These are phyloP conservation scores for Listronotus oregonensis DNA, from an alignment of 1,140 invertebrate genomes.

Conservation along the genomic window DNA sequence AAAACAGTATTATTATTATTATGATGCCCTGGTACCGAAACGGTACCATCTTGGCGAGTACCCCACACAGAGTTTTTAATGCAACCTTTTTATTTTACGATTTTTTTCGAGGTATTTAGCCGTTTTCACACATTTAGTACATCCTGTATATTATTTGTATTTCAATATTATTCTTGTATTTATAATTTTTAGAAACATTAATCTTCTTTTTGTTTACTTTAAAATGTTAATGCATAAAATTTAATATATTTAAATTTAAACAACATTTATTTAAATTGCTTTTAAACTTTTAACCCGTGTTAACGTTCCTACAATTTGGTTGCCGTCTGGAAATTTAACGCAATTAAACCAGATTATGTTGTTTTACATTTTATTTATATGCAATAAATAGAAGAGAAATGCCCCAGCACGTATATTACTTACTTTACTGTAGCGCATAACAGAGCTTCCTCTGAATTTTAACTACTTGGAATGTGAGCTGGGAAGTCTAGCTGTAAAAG, in stretches of 20 bases:
- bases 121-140: too few species aligned
- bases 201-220: too few species aligned
- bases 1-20: too few species aligned
- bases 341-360: constrained; percentile 31
- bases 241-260: constrained; percentile 26
- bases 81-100: too few species aligned
- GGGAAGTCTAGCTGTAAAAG: constrained; percentile 1
- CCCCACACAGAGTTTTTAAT: too few species aligned
- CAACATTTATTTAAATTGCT: constrained; percentile 19
- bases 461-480: constrained; percentile 9
- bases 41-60: too few species aligned
- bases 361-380: constrained; percentile 32
- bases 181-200: too few species aligned
- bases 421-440: constrained; percentile 12
- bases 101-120: too few species aligned
- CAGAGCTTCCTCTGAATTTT: constrained; percentile 14
- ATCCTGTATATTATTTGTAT: too few species aligned
- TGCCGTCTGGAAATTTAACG: constrained; percentile 22
- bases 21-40: too few species aligned
- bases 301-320: not conserved
- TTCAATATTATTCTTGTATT: too few species aligned
- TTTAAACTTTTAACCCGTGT: constrained; percentile 16
- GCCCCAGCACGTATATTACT: constrained; percentile 25
- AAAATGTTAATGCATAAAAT: constrained; percentile 2
- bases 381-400: constrained; percentile 24